phyloP scores from a whole-genome alignment of 2,113 vertebrate genomes.

The Dicentrarchus labrax region DNA sequence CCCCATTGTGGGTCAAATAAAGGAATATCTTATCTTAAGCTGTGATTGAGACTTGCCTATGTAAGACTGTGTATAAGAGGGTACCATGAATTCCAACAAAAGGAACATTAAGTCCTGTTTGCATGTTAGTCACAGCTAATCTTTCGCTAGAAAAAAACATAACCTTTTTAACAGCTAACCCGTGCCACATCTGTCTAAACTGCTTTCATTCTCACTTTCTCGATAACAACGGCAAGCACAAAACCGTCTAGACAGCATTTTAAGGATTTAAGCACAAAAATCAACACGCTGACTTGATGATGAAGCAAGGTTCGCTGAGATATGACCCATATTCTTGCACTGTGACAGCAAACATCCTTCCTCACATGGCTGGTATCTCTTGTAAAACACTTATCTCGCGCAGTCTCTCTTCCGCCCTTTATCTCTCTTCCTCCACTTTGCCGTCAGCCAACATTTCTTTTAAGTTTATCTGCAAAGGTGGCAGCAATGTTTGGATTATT shows the following conservation, averaged over 20 bases:
- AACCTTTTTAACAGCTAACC: neutral
- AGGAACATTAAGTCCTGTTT: neutral
- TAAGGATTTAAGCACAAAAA: conserved; percentile 9
- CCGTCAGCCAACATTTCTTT: conserved; percentile 45
- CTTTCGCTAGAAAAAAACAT: neutral
- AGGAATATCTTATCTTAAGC: no score
- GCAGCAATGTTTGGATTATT: conserved; percentile 44
- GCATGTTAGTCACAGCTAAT: neutral
- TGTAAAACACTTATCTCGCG: conserved; percentile 30
- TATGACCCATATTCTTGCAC: conserved; percentile 40
- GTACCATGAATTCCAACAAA: neutral
- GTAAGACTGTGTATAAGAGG: neutral
- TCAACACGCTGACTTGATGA: conserved; percentile 15
- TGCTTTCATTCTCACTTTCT: conserved; percentile 5
- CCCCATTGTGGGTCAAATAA: no score
- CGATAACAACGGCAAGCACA: neutral
- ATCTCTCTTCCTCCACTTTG: conserved; percentile 36
- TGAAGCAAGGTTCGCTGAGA: conserved; percentile 23
- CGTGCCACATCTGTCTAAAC: neutral
- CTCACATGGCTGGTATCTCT: conserved; percentile 21
- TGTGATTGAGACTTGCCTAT: neutral
- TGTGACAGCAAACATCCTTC: conserved; percentile 43
- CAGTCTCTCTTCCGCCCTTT: conserved; percentile 23
- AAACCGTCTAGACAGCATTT: neutral
- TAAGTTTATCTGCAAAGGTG: conserved; percentile 46